These are phyloP conservation scores for Embidobia sp. DNA, from an alignment of 2,888 invertebrate genomes.

Conservation along the genomic window DNA sequence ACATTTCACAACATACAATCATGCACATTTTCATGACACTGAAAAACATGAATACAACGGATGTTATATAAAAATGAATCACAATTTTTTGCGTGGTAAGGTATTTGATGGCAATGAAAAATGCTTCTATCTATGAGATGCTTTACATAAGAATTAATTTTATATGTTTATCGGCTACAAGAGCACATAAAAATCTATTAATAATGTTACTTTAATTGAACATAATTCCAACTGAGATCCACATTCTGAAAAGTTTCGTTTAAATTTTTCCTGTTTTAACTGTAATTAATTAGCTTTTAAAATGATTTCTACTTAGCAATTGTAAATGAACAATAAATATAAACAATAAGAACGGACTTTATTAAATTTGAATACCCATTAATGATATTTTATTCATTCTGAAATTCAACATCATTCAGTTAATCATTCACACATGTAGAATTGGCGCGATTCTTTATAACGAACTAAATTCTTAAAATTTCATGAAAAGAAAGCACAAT, in stretches of 20 bases:
- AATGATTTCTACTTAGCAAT: too few species aligned
- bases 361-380: too few species aligned
- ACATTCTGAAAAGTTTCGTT: too few species aligned
- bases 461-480: not conserved
- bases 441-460: conserved; percentile 3
- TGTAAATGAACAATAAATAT: too few species aligned
- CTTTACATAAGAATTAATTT: not conserved
- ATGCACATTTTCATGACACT: conserved; percentile 4
- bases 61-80: conserved; percentile 8
- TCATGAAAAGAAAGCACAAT: not conserved
- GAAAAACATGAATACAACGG: conserved; percentile 1
- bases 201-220: too few species aligned
- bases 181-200: not conserved
- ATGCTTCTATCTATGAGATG: not conserved
- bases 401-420: too few species aligned
- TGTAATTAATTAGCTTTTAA: too few species aligned
- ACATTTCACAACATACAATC: conserved; percentile 3
- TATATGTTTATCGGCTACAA: not conserved
- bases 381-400: too few species aligned
- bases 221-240: too few species aligned
- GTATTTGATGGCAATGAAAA: not conserved
- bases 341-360: too few species aligned
- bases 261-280: too few species aligned
- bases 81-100: not conserved
- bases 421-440: not conserved